These are phyloP conservation scores for Lepidurus arcticus DNA, from an alignment of 1,140 invertebrate species.

Conservation along the genomic window DNA sequence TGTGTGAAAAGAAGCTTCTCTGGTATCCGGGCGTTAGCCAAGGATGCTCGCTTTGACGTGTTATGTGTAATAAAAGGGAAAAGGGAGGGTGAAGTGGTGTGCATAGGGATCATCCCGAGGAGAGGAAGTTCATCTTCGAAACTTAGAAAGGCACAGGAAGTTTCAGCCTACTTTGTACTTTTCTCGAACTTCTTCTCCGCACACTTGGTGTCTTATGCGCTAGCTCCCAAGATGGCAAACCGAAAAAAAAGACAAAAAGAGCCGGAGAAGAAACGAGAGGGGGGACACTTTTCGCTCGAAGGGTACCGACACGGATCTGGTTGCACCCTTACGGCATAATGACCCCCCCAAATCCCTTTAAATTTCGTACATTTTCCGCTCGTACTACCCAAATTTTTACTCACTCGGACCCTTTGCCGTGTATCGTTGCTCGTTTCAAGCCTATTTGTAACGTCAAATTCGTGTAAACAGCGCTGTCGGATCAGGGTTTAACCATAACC, in stretches of 20 bases:
- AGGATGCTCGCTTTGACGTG: not conserved
- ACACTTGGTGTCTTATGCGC: not conserved
- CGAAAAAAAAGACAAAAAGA: not conserved
- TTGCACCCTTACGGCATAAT: not conserved
- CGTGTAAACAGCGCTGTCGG: not conserved
- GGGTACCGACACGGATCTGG: not conserved
- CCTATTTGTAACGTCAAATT: not conserved
- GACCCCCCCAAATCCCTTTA: not conserved
- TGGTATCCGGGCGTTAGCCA: not conserved
- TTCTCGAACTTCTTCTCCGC: not conserved
- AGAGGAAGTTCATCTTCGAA: not conserved
- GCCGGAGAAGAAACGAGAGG: not conserved
- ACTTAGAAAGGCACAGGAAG: not conserved
- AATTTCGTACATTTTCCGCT: not conserved
- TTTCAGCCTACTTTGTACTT: constrained; percentile 8
- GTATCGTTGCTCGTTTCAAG: not conserved
- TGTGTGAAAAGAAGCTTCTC: not conserved
- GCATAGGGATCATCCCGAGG: not conserved
- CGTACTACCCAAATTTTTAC: not conserved
- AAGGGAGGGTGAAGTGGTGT: constrained; percentile 2
- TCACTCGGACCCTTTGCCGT: not conserved
- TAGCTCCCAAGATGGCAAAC: not conserved
- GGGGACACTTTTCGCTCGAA: not conserved
- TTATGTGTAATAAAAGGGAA: not conserved
- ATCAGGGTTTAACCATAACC: too few relatives aligned